phyloP scores from a whole-genome alignment of 1,140 invertebrate genomes.

The Leptopilina clavipes region DNA sequence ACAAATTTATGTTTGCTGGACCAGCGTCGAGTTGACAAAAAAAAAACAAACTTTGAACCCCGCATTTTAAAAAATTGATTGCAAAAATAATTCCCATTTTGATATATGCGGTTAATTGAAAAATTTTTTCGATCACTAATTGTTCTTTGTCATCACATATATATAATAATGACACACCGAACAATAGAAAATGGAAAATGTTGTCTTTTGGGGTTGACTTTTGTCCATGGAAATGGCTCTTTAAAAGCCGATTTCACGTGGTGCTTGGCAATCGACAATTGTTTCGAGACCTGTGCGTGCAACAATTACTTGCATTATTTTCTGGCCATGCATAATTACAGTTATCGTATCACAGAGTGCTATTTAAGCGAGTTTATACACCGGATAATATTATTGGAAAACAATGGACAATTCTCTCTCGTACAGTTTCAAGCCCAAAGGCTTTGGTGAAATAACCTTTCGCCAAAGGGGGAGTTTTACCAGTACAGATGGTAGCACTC shows the following conservation, averaged over 20 bases:
- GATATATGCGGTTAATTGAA: background rate
- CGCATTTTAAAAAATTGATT: too few species aligned
- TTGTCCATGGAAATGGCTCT: constrained; percentile 27
- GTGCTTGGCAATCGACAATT: background rate
- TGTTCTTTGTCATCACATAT: constrained; percentile 4
- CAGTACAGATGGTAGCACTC: constrained; percentile 43
- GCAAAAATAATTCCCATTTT: background rate
- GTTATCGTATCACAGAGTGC: constrained; percentile 27
- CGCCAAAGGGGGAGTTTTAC: constrained; percentile 23
- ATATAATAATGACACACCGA: background rate
- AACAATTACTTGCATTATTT: constrained; percentile 34
- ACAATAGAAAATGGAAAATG: constrained; percentile 22
- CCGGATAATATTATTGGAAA: constrained; percentile 34
- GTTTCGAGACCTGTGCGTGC: constrained; percentile 22
- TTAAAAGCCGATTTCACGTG: constrained; percentile 23
- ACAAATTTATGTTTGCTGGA: background rate
- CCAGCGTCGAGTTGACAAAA: too few species aligned
- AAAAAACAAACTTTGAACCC: too few species aligned
- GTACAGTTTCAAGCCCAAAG: background rate
- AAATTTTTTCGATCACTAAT: constrained; percentile 21
- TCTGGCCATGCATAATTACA: constrained; percentile 26
- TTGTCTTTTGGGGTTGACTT: constrained; percentile 15
- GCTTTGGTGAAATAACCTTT: constrained; percentile 33
- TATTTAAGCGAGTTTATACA: constrained; percentile 30
- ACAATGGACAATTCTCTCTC: background rate